These are phyloP conservation scores for Nesogale talazaci DNA, from an alignment of 2,113 vertebrate species.

Conservation along the genomic window DNA sequence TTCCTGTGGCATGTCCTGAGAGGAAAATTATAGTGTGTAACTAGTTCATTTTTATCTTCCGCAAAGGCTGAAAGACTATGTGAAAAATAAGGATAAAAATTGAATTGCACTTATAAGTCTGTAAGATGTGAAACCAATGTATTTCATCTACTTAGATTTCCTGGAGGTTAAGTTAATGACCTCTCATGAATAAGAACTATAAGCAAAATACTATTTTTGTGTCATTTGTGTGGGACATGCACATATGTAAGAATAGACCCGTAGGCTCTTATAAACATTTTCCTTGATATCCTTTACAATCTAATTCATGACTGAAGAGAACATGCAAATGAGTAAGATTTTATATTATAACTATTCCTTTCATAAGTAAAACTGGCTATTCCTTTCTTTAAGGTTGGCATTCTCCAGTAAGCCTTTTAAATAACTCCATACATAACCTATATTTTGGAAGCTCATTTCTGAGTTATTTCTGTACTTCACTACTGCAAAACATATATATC, in stretches of 20 bases:
- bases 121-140: neutral
- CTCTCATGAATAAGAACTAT: neutral
- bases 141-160: neutral
- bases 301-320: neutral
- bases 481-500: neutral
- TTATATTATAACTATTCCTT: neutral
- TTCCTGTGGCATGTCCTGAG: neutral
- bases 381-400: neutral
- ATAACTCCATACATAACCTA: neutral
- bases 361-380: neutral
- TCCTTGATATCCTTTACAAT: neutral
- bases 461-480: neutral
- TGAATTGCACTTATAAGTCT: neutral
- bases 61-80: neutral
- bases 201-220: neutral
- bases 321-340: neutral
- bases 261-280: neutral
- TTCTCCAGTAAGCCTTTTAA: neutral
- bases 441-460: neutral
- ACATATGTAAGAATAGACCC: neutral
- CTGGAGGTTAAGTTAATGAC: neutral
- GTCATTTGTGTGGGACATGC: neutral
- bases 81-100: constrained; percentile 30
- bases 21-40: neutral
- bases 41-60: constrained; percentile 23